Evolutionary conservation across 2,888 invertebrate genomes (phyloP).

Genomic region (Agonopterix heracliana): DNA sequence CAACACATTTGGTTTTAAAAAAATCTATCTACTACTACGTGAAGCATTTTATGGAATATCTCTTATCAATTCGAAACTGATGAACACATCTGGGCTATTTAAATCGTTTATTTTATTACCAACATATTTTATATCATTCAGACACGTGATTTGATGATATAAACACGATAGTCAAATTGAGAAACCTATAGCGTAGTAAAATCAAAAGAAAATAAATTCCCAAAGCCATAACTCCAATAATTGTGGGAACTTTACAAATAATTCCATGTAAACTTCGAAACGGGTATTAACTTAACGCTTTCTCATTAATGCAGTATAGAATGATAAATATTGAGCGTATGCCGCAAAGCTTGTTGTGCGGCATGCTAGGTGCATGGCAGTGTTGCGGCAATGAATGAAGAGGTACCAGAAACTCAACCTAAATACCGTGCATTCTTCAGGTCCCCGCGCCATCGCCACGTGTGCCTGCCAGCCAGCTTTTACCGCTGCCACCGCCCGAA

Average conservation of each 20-base stretch:
- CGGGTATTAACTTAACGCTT: constrained; percentile 40
- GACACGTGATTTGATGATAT: too few relatives aligned
- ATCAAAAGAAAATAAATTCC: too few relatives aligned
- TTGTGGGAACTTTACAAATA: background rate
- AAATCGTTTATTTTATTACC: too few relatives aligned
- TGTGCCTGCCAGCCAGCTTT: constrained; percentile 59
- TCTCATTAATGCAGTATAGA: constrained; percentile 46
- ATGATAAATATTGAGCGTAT: constrained; percentile 46
- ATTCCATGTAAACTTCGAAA: constrained; percentile 25
- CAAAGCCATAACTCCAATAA: too few relatives aligned
- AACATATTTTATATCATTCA: too few relatives aligned
- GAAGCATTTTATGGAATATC: too few relatives aligned
- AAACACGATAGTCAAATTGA: too few relatives aligned
- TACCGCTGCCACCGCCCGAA: constrained; percentile 58
- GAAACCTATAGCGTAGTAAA: too few relatives aligned
- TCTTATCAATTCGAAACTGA: too few relatives aligned
- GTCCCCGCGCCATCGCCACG: constrained; percentile 56
- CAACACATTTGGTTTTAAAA: too few relatives aligned
- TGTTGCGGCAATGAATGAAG: constrained; percentile 72
- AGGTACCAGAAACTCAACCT: constrained; percentile 72
- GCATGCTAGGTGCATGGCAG: constrained; percentile 55
- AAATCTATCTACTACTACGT: too few relatives aligned
- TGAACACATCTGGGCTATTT: too few relatives aligned
- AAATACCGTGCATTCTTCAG: constrained; percentile 71
- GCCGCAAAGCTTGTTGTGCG: constrained; percentile 14